phyloP scores from a whole-genome alignment of 1,140 invertebrate genomes.

The Calycopis cecrops region DNA sequence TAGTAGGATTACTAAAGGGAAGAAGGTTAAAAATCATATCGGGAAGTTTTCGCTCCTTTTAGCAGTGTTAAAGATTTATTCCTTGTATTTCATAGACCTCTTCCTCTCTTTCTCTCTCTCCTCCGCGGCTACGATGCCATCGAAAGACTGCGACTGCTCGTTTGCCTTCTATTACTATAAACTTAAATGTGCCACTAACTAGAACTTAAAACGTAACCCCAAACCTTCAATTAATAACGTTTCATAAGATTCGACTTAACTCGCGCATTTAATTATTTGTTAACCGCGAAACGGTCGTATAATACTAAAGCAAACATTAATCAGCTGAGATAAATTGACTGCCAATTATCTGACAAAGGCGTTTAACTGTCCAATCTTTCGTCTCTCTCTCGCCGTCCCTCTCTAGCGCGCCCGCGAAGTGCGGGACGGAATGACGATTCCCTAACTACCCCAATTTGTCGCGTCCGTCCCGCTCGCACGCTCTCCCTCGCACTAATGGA shows the following conservation, averaged over 20 bases:
- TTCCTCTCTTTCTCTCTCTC: too few species aligned
- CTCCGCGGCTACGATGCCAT: too few species aligned
- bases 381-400: slow-evolving; percentile 23
- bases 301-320: slow-evolving; percentile 45
- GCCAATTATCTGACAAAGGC: slow-evolving; percentile 51
- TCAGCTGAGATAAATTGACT: slow-evolving; percentile 36
- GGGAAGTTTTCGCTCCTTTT: too few species aligned
- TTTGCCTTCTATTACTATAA: too few species aligned
- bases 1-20: too few species aligned
- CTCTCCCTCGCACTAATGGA: slow-evolving; percentile 55
- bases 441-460: slow-evolving; percentile 64
- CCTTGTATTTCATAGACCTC: too few species aligned
- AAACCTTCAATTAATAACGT: too few species aligned
- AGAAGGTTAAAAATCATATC: too few species aligned
- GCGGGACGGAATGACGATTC: slow-evolving; percentile 45
- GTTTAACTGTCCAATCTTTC: slow-evolving; percentile 30
- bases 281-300: slow-evolving; percentile 13
- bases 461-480: slow-evolving; percentile 40
- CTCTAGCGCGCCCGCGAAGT: slow-evolving; percentile 23
- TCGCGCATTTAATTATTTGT: slow-evolving; percentile 6
- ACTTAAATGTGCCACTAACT: too few species aligned
- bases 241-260: not conserved
- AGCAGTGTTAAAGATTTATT: too few species aligned
- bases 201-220: too few species aligned
- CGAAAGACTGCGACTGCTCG: too few species aligned